A percentile compares a stretch with the other conserved stretches of the same genome.
Evolutionary conservation across 2,113 vertebrate species (phyloP).

Genomic region (Sinocyclocheilus rhinocerous): DNA sequence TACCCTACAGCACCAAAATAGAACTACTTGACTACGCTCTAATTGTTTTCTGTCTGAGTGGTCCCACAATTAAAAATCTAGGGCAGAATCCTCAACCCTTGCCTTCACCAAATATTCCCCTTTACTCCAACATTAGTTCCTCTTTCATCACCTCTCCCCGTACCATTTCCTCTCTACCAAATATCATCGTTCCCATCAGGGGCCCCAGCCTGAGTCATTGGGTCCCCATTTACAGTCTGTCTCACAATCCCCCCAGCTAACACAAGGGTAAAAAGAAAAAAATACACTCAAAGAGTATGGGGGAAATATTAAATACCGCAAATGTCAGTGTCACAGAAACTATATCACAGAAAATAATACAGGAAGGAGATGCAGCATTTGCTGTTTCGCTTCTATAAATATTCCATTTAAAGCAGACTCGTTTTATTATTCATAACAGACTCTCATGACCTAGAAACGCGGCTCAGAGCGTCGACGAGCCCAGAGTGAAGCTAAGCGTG

Average conservation of each 20-base stretch:
- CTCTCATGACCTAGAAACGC: constrained; percentile 74
- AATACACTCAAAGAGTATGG: not conserved
- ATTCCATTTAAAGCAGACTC: constrained; percentile 71
- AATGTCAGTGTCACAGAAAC: not conserved
- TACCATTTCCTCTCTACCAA: constrained; percentile 35
- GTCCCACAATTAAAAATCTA: constrained; percentile 38
- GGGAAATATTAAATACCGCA: not conserved
- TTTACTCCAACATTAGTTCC: not conserved
- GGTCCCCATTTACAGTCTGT: constrained; percentile 37
- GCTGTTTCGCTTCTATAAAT: constrained; percentile 68
- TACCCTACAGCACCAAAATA: constrained; percentile 28
- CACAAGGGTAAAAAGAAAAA: not conserved
- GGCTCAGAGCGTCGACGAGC: constrained; percentile 47
- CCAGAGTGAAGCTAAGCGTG: constrained; percentile 10
- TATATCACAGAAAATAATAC: constrained; percentile 9
- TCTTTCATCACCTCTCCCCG: constrained; percentile 31
- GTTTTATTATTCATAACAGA: constrained; percentile 78
- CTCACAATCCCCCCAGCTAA: constrained; percentile 6
- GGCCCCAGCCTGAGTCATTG: constrained; percentile 38
- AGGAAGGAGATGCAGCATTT: constrained; percentile 34
- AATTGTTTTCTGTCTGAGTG: constrained; percentile 40
- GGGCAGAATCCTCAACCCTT: constrained; percentile 19
- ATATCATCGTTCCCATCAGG: constrained; percentile 31
- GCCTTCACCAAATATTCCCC: not conserved
- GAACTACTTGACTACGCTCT: constrained; percentile 15